phyloP scores from a whole-genome alignment of 1,140 invertebrate genomes.

The Mylabris phalerata region DNA sequence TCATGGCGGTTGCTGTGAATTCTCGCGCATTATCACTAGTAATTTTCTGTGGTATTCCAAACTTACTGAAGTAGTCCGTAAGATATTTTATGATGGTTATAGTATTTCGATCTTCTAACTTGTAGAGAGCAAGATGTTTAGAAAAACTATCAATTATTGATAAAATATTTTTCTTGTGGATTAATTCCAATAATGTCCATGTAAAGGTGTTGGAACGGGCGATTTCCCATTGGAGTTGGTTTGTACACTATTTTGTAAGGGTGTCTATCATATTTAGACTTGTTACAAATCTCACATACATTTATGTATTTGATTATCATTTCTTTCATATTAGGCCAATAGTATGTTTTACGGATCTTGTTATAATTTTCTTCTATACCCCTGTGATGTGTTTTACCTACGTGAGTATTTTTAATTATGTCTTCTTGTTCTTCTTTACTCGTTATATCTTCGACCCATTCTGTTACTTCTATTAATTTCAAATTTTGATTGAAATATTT shows the following conservation, averaged over 20 bases:
- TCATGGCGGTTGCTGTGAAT: too few relatives aligned
- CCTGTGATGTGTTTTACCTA: not conserved
- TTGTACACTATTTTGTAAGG: not conserved
- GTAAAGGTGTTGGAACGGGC: not conserved
- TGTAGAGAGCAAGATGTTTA: too few relatives aligned
- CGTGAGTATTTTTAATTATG: not conserved
- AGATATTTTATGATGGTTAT: too few relatives aligned
- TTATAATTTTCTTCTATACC: not conserved
- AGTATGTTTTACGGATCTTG: not conserved
- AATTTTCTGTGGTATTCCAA: too few relatives aligned
- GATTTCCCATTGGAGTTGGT: not conserved
- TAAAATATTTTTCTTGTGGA: not conserved
- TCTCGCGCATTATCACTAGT: too few relatives aligned
- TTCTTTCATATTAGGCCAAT: not conserved
- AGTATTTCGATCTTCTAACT: too few relatives aligned
- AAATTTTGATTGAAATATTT: not conserved
- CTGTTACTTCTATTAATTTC: not conserved
- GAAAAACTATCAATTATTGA: not conserved
- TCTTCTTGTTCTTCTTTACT: not conserved
- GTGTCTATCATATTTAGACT: conserved; percentile 5
- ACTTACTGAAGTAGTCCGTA: too few relatives aligned
- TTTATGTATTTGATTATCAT: not conserved
- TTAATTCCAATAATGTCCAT: not conserved
- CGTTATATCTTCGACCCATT: not conserved
- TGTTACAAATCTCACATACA: not conserved